These are phyloP conservation scores for Lamprotornis superbus DNA, from an alignment of 2,113 vertebrate species.

Conservation along the genomic window DNA sequence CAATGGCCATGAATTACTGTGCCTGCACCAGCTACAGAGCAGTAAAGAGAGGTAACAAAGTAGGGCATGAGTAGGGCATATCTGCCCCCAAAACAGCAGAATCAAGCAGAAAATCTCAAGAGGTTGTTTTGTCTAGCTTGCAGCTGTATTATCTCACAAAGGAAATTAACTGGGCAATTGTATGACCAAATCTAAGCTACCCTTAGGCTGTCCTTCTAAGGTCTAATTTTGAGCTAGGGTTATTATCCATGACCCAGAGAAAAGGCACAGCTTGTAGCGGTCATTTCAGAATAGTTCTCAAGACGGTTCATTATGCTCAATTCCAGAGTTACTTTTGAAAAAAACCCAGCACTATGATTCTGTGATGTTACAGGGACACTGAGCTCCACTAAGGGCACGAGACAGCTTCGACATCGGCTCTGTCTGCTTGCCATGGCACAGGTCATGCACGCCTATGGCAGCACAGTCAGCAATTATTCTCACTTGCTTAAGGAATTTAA, in stretches of 20 bases:
- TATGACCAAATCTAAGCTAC: neutral
- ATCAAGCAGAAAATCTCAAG: neutral
- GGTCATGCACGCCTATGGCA: accelerated
- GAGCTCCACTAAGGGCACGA: neutral
- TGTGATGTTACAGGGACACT: neutral
- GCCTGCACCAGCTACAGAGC: neutral
- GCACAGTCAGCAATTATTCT: neutral
- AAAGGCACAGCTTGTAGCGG: neutral
- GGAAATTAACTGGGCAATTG: neutral
- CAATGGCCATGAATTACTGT: neutral
- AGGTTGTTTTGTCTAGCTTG: neutral
- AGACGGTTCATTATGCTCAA: neutral
- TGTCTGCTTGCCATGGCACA: accelerated
- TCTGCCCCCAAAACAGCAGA: neutral
- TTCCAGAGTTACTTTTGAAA: neutral
- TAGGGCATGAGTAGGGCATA: neutral
- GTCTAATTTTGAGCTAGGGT: neutral
- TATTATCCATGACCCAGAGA: neutral
- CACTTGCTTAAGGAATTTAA: neutral
- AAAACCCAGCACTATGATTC: neutral
- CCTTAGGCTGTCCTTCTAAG: neutral
- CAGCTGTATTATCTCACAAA: neutral
- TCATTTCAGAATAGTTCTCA: neutral
- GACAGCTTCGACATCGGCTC: neutral
- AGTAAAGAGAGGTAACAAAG: neutral